Conservation (phyloP, 2,797 vertebrate genomes). For the Cirrhinus mrigala region DNA sequence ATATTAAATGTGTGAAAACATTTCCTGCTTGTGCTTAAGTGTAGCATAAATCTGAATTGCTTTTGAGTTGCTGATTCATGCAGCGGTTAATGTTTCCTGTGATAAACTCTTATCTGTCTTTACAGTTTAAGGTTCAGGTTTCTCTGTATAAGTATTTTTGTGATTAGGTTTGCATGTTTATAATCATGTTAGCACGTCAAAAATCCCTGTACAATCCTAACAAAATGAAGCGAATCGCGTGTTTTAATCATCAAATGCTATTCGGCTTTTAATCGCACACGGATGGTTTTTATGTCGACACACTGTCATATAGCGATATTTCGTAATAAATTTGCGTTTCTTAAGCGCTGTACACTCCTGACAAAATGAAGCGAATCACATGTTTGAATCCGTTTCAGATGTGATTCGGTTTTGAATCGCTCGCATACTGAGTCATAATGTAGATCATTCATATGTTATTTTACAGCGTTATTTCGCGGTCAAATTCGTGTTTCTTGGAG, state of each 20-base stretch:
- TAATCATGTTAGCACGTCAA: too few species aligned
- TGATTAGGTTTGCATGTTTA: neutral
- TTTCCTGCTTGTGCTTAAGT: neutral
- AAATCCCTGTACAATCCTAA: too few species aligned
- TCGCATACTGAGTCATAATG: neutral
- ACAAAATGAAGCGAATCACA: too few species aligned
- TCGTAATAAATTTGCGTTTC: too few species aligned
- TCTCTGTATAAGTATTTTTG: slow-evolving; percentile 1
- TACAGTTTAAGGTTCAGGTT: neutral
- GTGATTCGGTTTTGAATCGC: neutral
- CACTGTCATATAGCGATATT: neutral
- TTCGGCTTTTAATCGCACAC: neutral
- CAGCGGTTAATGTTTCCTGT: neutral
- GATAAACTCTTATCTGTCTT: slow-evolving; percentile 19
- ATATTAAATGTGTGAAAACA: neutral
- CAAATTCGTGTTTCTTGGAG: neutral
- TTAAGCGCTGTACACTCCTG: too few species aligned
- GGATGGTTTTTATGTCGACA: neutral
- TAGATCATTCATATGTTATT: too few species aligned
- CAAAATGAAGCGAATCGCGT: neutral
- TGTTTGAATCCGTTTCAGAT: neutral
- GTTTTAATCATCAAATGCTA: neutral
- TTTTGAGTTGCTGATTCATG: neutral
- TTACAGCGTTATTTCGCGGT: neutral
- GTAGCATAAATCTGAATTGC: neutral